These are phyloP conservation scores for Odontamblyopus rebecca DNA, from an alignment of 2,797 vertebrate species.

Conservation along the genomic window DNA sequence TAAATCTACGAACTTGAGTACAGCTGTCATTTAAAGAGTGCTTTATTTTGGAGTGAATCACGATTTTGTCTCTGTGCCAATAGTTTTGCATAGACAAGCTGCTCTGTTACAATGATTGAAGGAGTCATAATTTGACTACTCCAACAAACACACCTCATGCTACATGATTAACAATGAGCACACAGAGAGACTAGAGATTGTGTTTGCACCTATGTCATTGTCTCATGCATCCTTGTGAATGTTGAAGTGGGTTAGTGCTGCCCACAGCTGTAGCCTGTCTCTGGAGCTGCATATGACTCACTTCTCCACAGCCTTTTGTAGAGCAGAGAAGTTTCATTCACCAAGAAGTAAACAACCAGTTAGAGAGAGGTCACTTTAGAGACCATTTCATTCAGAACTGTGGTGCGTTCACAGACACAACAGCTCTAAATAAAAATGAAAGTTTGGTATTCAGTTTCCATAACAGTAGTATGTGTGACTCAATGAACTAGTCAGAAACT, in stretches of 20 bases:
- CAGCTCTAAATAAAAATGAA: not conserved
- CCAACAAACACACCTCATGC: not conserved
- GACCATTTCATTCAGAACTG: not conserved
- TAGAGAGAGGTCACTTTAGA: not conserved
- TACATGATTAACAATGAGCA: not conserved
- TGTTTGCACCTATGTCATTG: not conserved
- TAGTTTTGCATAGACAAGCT: not conserved
- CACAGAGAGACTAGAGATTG: not conserved
- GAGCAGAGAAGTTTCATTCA: not conserved
- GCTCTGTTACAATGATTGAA: not conserved
- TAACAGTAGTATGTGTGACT: not conserved
- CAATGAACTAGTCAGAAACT: not conserved
- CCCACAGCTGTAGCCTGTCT: not conserved
- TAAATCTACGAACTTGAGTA: not conserved
- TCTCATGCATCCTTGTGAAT: not conserved
- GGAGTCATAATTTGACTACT: not conserved
- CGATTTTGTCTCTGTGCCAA: not conserved
- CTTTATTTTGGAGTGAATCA: not conserved
- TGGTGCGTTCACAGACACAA: not conserved
- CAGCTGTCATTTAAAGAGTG: slow-evolving; percentile 1
- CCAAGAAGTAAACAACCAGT: not conserved
- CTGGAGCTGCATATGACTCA: not conserved
- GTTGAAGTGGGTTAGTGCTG: not conserved
- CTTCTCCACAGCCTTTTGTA: not conserved
- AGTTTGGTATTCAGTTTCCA: not conserved